These are phyloP conservation scores for Catamblyrhynchus diadema DNA, from an alignment of 2,797 vertebrate genomes.

Conservation along the genomic window DNA sequence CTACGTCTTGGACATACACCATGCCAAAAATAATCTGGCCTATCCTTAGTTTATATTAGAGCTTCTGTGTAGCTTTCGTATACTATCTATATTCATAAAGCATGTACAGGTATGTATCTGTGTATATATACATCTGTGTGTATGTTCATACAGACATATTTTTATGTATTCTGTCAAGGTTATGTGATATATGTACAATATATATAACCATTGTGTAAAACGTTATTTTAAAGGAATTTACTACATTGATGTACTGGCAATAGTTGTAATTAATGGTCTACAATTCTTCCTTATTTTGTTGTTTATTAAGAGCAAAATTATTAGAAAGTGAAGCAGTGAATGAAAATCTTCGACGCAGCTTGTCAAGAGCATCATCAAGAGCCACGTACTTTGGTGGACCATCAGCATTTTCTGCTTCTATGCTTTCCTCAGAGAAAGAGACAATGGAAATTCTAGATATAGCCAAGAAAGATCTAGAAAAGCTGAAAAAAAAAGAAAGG, in stretches of 20 bases:
- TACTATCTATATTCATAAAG: not conserved
- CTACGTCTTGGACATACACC: not conserved
- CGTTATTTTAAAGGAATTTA: not conserved
- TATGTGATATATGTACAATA: not conserved
- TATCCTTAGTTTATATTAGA: not conserved
- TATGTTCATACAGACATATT: not conserved
- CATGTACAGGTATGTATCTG: not conserved
- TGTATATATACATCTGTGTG: fast-evolving
- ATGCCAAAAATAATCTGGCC: not conserved
- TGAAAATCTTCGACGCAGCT: conserved; percentile 89
- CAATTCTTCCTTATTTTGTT: not conserved
- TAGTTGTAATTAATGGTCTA: not conserved
- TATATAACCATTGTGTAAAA: not conserved
- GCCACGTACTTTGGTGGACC: conserved; percentile 82
- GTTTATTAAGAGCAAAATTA: conserved; percentile 86
- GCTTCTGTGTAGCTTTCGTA: not conserved
- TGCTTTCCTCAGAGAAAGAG: conserved; percentile 87
- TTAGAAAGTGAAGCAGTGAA: conserved; percentile 93
- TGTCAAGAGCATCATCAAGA: conserved; percentile 86
- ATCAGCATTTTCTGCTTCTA: conserved; percentile 76
- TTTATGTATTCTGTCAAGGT: not conserved
- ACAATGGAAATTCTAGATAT: conserved; percentile 91
- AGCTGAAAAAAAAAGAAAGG: conserved; percentile 92
- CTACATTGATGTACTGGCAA: not conserved
- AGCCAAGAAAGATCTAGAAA: conserved; percentile 94